phyloP scores from a whole-genome alignment of 2,888 invertebrate genomes.

The Lochmaea capreae region DNA sequence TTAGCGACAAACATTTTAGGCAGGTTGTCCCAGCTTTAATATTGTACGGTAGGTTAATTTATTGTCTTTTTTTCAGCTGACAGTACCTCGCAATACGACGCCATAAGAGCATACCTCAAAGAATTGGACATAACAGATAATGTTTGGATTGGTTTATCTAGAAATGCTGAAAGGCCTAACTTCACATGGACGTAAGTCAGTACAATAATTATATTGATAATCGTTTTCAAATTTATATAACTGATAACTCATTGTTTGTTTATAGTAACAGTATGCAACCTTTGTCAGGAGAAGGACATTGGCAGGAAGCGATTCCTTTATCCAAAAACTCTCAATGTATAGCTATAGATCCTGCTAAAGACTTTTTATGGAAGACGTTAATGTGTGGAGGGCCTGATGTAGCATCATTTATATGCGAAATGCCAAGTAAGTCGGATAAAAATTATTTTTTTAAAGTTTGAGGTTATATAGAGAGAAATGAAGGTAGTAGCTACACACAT shows the following conservation, averaged over 20 bases:
- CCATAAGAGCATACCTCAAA: constrained; percentile 80
- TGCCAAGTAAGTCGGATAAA: constrained; percentile 72
- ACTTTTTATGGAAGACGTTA: constrained; percentile 82
- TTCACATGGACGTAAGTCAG: constrained; percentile 82
- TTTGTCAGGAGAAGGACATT: constrained; percentile 75
- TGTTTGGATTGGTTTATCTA: constrained; percentile 84
- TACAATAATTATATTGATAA: background rate
- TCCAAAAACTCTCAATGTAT: constrained; percentile 75
- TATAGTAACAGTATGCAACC: constrained; percentile 71
- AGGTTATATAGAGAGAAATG: too few relatives aligned
- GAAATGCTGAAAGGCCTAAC: constrained; percentile 76
- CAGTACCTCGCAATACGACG: constrained; percentile 81
- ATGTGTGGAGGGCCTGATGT: constrained; percentile 82
- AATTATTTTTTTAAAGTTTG: too few relatives aligned
- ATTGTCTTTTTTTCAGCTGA: constrained; percentile 80
- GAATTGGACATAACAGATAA: constrained; percentile 81
- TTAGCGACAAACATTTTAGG: too few relatives aligned
- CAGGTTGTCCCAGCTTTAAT: too few relatives aligned
- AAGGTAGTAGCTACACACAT: too few relatives aligned
- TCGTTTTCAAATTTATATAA: constrained; percentile 20
- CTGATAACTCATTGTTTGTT: constrained; percentile 26
- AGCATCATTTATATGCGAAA: constrained; percentile 83
- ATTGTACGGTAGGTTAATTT: too few relatives aligned
- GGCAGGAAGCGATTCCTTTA: constrained; percentile 75
- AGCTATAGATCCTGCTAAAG: constrained; percentile 79